These are phyloP conservation scores for Aphaenogaster ashmeadi DNA, from an alignment of 1,140 invertebrate species.

Conservation along the genomic window DNA sequence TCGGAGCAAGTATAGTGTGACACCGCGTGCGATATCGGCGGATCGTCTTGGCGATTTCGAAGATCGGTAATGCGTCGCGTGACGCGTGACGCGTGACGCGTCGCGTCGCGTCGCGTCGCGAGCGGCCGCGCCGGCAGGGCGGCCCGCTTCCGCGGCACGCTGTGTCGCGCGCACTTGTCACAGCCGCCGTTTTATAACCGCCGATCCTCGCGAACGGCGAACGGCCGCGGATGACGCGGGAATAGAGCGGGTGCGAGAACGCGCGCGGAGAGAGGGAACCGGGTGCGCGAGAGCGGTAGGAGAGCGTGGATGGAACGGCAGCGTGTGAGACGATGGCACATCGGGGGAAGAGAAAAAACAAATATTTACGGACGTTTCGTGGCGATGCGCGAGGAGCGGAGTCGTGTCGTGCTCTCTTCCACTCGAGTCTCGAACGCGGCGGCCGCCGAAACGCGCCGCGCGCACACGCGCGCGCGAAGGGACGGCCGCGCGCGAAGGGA, in stretches of 20 bases:
- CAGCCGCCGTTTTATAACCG: constrained; percentile 72
- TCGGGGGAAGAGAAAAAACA: not conserved
- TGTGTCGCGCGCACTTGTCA: constrained; percentile 60
- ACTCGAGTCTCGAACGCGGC: not conserved
- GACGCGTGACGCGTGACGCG: no score
- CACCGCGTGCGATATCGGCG: no score
- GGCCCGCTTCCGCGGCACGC: constrained; percentile 16
- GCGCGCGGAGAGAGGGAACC: constrained; percentile 50
- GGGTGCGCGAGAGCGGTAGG: not conserved
- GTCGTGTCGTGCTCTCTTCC: no score
- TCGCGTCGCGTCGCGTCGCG: not conserved
- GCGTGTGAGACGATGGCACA: not conserved
- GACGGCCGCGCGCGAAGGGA: not conserved
- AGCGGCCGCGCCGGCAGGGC: not conserved
- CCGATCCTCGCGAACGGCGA: constrained; percentile 50
- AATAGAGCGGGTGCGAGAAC: constrained; percentile 49
- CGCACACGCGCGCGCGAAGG: not conserved
- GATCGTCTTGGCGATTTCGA: not conserved
- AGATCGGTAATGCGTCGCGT: not conserved
- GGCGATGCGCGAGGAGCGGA: not conserved
- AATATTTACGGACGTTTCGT: not conserved
- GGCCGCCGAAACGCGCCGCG: not conserved
- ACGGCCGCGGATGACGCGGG: constrained; percentile 16
- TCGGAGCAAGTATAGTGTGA: not conserved
- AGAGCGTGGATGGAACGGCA: constrained; percentile 12